Evolutionary conservation across 64 coral and sea anemone genomes (phyloP).

Genomic region (Stichodactyla mertensii): DNA sequence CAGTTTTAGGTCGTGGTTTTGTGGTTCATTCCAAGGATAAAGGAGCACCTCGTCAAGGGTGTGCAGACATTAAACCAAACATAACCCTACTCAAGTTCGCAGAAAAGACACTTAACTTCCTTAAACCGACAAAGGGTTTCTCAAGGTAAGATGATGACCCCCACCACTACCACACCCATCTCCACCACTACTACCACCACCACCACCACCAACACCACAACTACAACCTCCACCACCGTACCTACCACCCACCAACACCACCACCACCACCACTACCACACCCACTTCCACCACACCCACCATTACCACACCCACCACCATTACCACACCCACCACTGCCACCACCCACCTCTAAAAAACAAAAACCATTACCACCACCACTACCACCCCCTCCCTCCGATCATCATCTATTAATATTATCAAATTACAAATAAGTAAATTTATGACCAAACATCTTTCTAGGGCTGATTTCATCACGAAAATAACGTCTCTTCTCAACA

Average conservation of each 20-base stretch:
- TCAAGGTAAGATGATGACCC: slow-evolving; percentile 35
- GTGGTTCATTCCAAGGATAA: slow-evolving; percentile 54
- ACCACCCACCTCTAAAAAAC: too few species aligned
- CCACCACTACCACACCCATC: background rate
- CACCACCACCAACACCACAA: too few species aligned
- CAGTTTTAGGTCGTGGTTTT: slow-evolving; percentile 79
- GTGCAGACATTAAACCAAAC: slow-evolving; percentile 68
- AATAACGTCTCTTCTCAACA: slow-evolving; percentile 32
- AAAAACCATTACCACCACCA: too few species aligned
- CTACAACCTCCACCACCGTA: too few species aligned
- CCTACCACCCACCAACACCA: too few species aligned
- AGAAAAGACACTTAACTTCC: slow-evolving; percentile 49
- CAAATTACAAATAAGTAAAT: background rate
- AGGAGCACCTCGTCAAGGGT: slow-evolving; percentile 59
- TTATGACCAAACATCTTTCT: background rate
- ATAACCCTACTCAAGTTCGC: background rate
- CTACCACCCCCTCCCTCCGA: background rate
- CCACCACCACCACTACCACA: background rate
- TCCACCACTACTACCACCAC: background rate
- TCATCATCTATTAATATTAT: background rate
- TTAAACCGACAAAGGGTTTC: slow-evolving; percentile 22
- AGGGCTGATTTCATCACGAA: slow-evolving; percentile 42
- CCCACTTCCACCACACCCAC: background rate
- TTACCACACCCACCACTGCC: too few species aligned
- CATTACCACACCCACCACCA: background rate